Conservation (phyloP, 2,113 vertebrate genomes). For the Melanocharis versteri region DNA sequence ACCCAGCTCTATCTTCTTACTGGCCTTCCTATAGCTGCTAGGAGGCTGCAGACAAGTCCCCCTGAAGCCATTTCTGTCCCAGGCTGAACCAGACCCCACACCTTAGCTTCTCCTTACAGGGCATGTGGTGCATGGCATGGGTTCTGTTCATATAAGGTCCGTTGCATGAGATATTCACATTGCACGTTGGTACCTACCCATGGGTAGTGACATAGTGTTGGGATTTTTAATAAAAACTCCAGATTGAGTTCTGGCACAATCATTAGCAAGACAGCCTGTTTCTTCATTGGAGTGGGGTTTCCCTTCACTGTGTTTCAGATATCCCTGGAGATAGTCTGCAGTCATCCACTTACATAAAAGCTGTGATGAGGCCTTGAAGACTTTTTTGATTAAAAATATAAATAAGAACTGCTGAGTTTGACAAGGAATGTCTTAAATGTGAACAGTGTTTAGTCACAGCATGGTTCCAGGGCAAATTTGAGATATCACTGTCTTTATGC, state of each 20-base stretch:
- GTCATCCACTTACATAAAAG: not conserved
- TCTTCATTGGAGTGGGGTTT: not conserved
- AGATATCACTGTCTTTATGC: not conserved
- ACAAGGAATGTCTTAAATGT: not conserved
- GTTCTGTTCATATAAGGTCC: not conserved
- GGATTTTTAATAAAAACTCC: not conserved
- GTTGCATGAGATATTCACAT: not conserved
- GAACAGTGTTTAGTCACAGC: not conserved
- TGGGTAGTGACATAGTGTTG: not conserved
- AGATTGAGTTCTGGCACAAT: not conserved
- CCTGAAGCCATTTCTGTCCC: not conserved
- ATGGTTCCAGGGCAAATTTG: not conserved
- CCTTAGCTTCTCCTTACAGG: not conserved
- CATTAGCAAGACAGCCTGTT: not conserved
- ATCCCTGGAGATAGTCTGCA: not conserved
- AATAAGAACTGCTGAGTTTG: not conserved
- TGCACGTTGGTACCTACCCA: fast-evolving
- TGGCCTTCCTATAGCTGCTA: not conserved
- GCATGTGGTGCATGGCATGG: not conserved
- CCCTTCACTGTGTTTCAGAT: not conserved
- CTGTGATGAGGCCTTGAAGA: not conserved
- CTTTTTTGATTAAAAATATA: not conserved
- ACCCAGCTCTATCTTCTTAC: not conserved
- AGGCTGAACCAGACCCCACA: not conserved
- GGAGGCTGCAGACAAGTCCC: not conserved